A percentile compares a stretch with the other conserved stretches of the same genome.
phyloP scores from a whole-genome alignment of 1,140 invertebrate species.

The Probaryconus sp. region DNA sequence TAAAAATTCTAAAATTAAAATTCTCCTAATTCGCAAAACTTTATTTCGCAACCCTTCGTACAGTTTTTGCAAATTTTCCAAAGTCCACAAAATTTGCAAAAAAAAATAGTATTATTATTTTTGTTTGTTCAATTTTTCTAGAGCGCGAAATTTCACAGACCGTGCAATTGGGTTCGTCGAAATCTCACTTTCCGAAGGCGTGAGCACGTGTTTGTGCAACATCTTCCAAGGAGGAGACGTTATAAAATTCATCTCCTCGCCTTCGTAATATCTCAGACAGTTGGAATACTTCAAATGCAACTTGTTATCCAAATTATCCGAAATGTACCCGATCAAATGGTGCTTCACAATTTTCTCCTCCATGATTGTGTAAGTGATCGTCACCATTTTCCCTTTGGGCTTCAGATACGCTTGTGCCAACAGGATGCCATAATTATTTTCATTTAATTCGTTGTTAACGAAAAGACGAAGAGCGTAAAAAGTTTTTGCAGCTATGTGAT shows the following conservation, averaged over 20 bases:
- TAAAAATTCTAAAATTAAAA: no score
- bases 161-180: conserved; percentile 88
- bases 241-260: conserved; percentile 81
- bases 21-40: no score
- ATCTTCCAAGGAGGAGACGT: conserved; percentile 85
- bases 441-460: conserved; percentile 98
- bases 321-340: conserved; percentile 88
- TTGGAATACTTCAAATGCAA: conserved; percentile 83
- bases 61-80: no score
- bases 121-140: conserved; percentile 78
- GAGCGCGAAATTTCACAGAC: conserved; percentile 92
- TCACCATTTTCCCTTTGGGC: conserved; percentile 86
- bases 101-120: background rate
- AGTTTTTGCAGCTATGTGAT: conserved; percentile 93
- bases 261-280: conserved; percentile 78
- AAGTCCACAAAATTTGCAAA: background rate
- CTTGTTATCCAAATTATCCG: conserved; percentile 82
- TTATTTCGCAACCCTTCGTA: no score
- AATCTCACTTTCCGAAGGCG: conserved; percentile 86
- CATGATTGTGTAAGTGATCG: conserved; percentile 94
- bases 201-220: conserved; percentile 89
- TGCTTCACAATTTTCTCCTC: conserved; percentile 97
- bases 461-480: conserved; percentile 97
- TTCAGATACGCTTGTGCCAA: conserved; percentile 88
- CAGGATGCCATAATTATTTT: conserved; percentile 93